Base-by-base conservation (phyloP, 2,113 vertebrate genomes). In the Trichomycterus rosablanca region DNA sequence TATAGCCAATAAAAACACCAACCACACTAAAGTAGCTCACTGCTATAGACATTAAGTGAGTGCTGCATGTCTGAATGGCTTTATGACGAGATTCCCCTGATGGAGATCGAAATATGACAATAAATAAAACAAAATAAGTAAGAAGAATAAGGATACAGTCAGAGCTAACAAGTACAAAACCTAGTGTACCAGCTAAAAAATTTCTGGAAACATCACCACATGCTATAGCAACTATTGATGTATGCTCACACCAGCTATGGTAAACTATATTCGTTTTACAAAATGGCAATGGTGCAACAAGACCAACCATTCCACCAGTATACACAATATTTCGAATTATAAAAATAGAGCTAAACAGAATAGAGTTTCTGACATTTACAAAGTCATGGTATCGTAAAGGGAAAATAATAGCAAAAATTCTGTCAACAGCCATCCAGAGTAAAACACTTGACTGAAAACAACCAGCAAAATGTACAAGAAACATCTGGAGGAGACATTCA, bases 21-120 rank as follows among this genome's bases (percentile, higher is more conserved):
- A 46, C 24, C 14, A 34, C 62, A 65, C 62, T 65, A 9, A 48
- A 22, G 10, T 65, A 68, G 8, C 39, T 49, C 23, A 68, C 44
- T 22, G 15, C 42, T 32, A 68, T 68, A 5, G 32, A 46, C n/a
- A 46, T 62, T 49, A 68, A 42, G 26, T 68, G 66, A 10, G 66
- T 55, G 22, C 50, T 40, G 32, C 58, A 68, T 54, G 66, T 68
- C 32, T 68, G 66, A 48, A 68, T 62, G 43, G 66, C 66, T 53
- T 68, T 68, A 18, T 68, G 66, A 2, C 58, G 66, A 14, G 66
- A 61, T 19, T 68, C 66, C 1, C 66, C 58, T 3, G 66, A 48
- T 20, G 52, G 62, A 56, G 62, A 55, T 15, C 40, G 42, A 53
- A 68, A 55, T 55, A 68, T 68, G 37, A 68, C 40, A 5, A 55